A percentile compares a stretch with the other conserved stretches of the same genome.
Evolutionary conservation across 2,888 invertebrate species (phyloP).

Genomic region (Heterodera filipjevi): DNA sequence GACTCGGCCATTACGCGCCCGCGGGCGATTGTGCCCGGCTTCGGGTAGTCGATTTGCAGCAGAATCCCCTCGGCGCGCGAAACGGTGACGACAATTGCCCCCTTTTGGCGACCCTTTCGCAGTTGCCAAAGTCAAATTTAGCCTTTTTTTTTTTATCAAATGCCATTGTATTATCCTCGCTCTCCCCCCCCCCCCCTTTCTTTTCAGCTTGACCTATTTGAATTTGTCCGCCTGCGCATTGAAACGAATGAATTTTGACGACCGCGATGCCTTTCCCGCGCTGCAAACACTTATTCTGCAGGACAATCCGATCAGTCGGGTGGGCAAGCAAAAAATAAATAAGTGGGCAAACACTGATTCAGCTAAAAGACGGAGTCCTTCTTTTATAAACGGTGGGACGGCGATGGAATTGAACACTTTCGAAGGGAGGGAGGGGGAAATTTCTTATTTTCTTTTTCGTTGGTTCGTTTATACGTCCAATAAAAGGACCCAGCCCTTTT

Average conservation of each 20-base stretch:
- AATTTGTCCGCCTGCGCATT: slow-evolving; percentile 32
- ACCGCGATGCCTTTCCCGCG: neutral
- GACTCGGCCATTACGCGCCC: slow-evolving; percentile 18
- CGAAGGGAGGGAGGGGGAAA: no score
- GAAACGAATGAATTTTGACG: slow-evolving; percentile 16
- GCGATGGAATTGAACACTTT: no score
- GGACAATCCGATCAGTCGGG: slow-evolving; percentile 30
- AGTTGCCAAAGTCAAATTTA: slow-evolving; percentile 19
- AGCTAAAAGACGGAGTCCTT: no score
- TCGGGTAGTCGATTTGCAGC: slow-evolving; percentile 31
- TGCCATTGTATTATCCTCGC: neutral
- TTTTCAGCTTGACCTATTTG: slow-evolving; percentile 32
- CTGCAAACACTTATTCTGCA: slow-evolving; percentile 31
- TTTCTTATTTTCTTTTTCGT: no score
- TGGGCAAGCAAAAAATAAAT: neutral
- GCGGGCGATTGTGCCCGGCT: slow-evolving; percentile 11
- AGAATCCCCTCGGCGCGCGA: slow-evolving; percentile 15
- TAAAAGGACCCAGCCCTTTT: neutral
- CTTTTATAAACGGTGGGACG: no score
- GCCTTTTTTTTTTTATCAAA: slow-evolving; percentile 2
- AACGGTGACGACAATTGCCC: neutral
- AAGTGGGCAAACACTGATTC: no score
- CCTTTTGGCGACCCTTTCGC: slow-evolving; percentile 5
- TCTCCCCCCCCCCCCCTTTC: no score
- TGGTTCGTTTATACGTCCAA: no score